Percentiles rank a stretch among this genome's conserved stretches.
Conservation (phyloP, 1,140 invertebrate genomes). For the silkworm (Bombyx mori) region DNA sequence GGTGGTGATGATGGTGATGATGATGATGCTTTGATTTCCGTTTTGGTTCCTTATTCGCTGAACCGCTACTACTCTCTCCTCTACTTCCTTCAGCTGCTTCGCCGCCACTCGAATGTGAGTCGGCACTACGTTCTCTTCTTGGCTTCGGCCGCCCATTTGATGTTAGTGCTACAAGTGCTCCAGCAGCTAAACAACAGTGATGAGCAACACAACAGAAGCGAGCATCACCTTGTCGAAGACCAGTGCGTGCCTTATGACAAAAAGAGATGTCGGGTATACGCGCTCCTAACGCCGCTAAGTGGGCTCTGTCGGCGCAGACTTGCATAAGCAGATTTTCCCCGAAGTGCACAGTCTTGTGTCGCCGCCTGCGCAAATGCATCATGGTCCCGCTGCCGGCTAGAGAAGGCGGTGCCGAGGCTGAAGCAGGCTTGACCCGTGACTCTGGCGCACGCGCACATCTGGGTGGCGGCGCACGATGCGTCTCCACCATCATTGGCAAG, state of each 20-base stretch:
- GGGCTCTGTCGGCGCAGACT: constrained; percentile 75
- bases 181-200: constrained; percentile 63
- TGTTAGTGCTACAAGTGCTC: constrained; percentile 48
- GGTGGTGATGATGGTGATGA: constrained; percentile 61
- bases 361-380: constrained; percentile 73
- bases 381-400: constrained; percentile 65
- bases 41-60: constrained; percentile 32
- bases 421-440: constrained; percentile 52
- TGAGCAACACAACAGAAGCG: constrained; percentile 66
- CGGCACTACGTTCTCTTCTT: constrained; percentile 48
- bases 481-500: constrained; percentile 70
- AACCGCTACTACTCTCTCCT: constrained; percentile 40
- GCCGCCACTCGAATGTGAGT: constrained; percentile 62
- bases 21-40: constrained; percentile 48
- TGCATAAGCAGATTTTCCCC: constrained; percentile 79
- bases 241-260: constrained; percentile 63
- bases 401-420: constrained; percentile 55
- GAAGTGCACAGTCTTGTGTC: constrained; percentile 83
- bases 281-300: constrained; percentile 61
- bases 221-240: constrained; percentile 51
- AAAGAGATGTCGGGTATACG: constrained; percentile 65
- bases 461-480: constrained; percentile 64
- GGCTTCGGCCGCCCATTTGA: constrained; percentile 44
- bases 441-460: constrained; percentile 61
- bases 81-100: constrained; percentile 46